Evolutionary conservation across 2,888 invertebrate species (phyloP).

Genomic region (Ophion obscuratus): DNA sequence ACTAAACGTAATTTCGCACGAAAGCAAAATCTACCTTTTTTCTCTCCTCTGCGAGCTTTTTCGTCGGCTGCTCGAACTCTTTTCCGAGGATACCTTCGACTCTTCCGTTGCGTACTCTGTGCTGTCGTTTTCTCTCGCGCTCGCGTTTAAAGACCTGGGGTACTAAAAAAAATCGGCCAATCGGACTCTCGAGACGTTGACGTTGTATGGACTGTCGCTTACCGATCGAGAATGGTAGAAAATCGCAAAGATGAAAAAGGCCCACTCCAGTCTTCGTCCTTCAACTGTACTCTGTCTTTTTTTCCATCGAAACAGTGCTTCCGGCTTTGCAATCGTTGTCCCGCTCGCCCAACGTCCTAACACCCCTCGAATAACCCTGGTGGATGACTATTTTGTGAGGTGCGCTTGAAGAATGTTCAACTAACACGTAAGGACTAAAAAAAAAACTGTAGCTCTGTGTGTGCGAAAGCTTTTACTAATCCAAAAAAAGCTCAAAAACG

Average conservation of each 20-base stretch:
- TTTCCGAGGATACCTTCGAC: background rate
- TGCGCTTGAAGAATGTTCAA: background rate
- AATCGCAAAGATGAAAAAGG: background rate
- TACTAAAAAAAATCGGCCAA: background rate
- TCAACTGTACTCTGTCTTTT: background rate
- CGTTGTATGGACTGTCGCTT: background rate
- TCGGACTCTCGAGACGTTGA: background rate
- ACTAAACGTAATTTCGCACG: background rate
- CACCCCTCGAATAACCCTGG: background rate
- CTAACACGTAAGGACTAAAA: background rate
- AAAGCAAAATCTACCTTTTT: background rate
- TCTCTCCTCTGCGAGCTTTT: conserved; percentile 39
- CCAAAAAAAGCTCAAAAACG: background rate
- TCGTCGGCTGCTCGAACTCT: background rate
- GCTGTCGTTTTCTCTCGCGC: background rate
- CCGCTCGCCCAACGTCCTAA: background rate
- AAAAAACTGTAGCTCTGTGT: background rate
- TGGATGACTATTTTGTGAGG: background rate
- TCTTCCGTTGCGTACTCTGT: conserved; percentile 1
- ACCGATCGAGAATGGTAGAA: background rate
- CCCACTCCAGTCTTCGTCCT: background rate
- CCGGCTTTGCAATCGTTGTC: background rate
- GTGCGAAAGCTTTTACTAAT: background rate
- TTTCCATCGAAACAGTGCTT: background rate
- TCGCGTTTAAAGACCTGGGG: background rate